These are phyloP conservation scores for Menura novaehollandiae DNA, from an alignment of 2,113 vertebrate species.

Conservation along the genomic window DNA sequence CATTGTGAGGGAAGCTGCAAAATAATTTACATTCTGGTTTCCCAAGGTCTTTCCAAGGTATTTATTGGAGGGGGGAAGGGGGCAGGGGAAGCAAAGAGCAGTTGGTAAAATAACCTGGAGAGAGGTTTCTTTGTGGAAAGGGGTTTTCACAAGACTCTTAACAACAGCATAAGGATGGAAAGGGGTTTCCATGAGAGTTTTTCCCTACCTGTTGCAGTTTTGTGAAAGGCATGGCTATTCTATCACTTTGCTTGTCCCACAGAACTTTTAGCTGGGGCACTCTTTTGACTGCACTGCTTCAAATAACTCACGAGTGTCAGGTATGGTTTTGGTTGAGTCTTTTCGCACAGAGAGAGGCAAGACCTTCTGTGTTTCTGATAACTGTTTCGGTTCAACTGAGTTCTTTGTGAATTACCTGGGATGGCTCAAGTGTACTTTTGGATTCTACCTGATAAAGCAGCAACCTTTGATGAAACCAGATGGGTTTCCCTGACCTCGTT, in stretches of 20 bases:
- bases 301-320: not conserved
- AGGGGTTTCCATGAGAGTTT: not conserved
- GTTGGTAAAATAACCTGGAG: not conserved
- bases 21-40: slow-evolving; percentile 23
- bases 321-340: not conserved
- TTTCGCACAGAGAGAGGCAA: not conserved
- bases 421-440: not conserved
- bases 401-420: not conserved
- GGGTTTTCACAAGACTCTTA: not conserved
- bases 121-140: not conserved
- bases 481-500: not conserved
- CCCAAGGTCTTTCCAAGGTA: not conserved
- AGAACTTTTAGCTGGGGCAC: not conserved
- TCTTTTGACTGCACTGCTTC: not conserved
- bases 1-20: not conserved
- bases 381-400: not conserved
- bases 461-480: not conserved
- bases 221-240: not conserved
- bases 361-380: not conserved
- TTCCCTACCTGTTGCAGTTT: not conserved
- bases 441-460: not conserved
- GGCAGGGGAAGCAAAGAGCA: not conserved
- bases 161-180: not conserved
- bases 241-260: not conserved
- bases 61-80: not conserved